phyloP scores from a whole-genome alignment of 2,797 vertebrate species.

The Phrynocephalus guinanensis region DNA sequence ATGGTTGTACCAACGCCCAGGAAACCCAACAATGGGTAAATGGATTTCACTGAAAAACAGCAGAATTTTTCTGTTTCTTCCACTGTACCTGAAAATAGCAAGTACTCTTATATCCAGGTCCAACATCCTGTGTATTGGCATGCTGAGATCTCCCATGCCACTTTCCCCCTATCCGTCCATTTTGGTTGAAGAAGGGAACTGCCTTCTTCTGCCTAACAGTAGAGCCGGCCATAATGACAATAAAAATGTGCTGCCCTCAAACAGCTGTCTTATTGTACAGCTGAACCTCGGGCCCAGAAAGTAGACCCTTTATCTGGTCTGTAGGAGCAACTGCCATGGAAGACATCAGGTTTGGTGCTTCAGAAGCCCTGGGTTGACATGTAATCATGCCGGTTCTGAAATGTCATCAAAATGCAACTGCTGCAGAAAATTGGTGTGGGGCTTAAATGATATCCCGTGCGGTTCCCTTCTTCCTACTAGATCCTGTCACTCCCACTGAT shows the following conservation, averaged over 20 bases:
- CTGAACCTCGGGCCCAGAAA: background rate
- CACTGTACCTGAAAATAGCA: background rate
- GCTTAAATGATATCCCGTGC: background rate
- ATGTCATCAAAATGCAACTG: conserved; percentile 15
- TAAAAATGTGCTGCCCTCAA: background rate
- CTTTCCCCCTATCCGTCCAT: background rate
- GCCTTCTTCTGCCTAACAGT: background rate
- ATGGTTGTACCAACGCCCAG: too few species aligned
- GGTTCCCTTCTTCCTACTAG: too few species aligned
- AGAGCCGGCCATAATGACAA: background rate
- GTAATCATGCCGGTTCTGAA: background rate
- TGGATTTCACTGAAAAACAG: too few species aligned
- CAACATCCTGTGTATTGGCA: too few species aligned
- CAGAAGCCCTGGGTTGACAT: background rate
- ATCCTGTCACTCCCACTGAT: background rate
- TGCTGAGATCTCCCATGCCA: too few species aligned
- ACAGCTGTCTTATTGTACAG: background rate
- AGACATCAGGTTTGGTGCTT: background rate
- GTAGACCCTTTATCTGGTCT: background rate
- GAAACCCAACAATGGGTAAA: too few species aligned
- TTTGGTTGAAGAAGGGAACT: background rate
- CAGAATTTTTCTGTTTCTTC: too few species aligned
- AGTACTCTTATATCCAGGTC: background rate
- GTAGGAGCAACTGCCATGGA: background rate
- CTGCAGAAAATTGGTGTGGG: background rate